phyloP scores from a whole-genome alignment of 2,888 invertebrate genomes.

The Ornithoptera alexandrae region DNA sequence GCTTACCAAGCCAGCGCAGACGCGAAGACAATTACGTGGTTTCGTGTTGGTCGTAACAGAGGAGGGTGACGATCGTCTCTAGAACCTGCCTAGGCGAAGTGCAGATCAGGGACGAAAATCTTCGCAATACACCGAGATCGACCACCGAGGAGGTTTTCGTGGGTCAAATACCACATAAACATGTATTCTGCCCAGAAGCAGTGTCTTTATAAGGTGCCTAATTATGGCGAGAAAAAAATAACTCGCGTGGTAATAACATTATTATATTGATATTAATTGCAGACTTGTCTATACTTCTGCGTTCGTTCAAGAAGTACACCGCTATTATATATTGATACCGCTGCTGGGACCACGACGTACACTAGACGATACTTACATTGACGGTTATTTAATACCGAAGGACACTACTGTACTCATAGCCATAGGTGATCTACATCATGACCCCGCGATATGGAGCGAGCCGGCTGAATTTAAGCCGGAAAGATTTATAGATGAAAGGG shows the following conservation, averaged over 20 bases:
- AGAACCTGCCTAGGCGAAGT: no score
- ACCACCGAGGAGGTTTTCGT: no score
- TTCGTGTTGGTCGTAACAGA: no score
- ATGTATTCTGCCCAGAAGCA: no score
- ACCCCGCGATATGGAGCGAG: constrained; percentile 77
- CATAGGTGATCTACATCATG: constrained; percentile 73
- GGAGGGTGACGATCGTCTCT: no score
- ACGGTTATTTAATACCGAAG: constrained; percentile 69
- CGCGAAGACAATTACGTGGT: no score
- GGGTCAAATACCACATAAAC: no score
- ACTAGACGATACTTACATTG: constrained; percentile 54
- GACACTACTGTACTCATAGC: constrained; percentile 78
- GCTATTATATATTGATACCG: constrained; percentile 77
- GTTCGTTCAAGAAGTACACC: constrained; percentile 78
- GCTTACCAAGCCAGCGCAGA: no score
- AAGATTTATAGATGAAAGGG: constrained; percentile 80
- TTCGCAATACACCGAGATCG: no score
- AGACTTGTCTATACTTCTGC: constrained; percentile 77
- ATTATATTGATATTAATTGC: constrained; percentile 37
- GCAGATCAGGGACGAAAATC: no score
- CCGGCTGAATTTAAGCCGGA: constrained; percentile 82
- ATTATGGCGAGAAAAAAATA: no score
- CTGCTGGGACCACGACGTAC: constrained; percentile 76
- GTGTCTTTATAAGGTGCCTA: not conserved
- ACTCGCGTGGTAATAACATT: no score